phyloP scores from a whole-genome alignment of 2,113 vertebrate genomes.

The Hippocampus zosterae region DNA sequence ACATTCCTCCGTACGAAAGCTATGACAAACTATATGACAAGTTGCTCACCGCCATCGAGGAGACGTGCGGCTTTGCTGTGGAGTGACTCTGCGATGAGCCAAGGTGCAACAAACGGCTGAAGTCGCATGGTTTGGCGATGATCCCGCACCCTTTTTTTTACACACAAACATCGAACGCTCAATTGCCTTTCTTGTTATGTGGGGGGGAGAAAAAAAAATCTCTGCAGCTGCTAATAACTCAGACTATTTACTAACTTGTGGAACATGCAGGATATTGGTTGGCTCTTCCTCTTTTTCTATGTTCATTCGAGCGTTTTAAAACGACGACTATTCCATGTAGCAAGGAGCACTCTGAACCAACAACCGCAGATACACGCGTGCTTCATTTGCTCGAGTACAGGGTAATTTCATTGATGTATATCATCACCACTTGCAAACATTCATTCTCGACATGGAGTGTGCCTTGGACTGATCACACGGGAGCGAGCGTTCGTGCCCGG shows the following conservation, averaged over 20 bases:
- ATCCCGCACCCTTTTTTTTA: background rate
- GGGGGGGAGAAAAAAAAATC: constrained; percentile 38
- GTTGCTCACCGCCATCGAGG: constrained; percentile 98
- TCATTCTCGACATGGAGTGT: constrained; percentile 29
- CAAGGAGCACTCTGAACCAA: constrained; percentile 53
- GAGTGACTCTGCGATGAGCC: constrained; percentile 72
- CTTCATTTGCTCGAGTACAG: constrained; percentile 32
- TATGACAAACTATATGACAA: constrained; percentile 99
- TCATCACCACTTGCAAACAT: constrained; percentile 37
- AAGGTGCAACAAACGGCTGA: constrained; percentile 14
- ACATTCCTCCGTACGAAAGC: constrained; percentile 97
- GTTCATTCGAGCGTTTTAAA: constrained; percentile 62
- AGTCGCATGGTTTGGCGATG: constrained; percentile 12
- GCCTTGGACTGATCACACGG: constrained; percentile 12
- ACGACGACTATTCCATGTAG: constrained; percentile 63
- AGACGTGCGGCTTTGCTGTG: constrained; percentile 97
- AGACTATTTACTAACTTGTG: constrained; percentile 65
- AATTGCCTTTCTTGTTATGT: constrained; percentile 41
- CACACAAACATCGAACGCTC: constrained; percentile 3
- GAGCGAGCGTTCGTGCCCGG: constrained; percentile 11
- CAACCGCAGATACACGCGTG: constrained; percentile 22
- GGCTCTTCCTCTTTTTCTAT: constrained; percentile 52
- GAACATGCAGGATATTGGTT: constrained; percentile 47
- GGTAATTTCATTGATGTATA: constrained; percentile 29
- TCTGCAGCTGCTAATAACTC: constrained; percentile 76